These are phyloP conservation scores for Campoletis raptor DNA, from an alignment of 2,888 invertebrate genomes.

Conservation along the genomic window DNA sequence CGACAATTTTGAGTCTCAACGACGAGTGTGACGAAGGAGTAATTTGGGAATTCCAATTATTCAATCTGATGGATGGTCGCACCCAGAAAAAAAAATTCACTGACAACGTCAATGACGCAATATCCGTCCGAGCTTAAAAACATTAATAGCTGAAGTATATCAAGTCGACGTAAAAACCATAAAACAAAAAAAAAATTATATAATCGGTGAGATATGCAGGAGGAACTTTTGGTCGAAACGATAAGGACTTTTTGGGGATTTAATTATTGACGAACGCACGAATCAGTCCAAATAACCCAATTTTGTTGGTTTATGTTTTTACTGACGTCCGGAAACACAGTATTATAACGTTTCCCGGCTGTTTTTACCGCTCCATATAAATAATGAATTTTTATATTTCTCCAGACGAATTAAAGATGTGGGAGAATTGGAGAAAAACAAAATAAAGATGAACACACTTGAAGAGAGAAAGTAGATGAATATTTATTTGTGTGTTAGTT, in stretches of 20 bases:
- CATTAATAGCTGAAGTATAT: background rate
- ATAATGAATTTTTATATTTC: background rate
- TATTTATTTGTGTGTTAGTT: background rate
- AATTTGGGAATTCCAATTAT: conserved; percentile 44
- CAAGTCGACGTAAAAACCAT: background rate
- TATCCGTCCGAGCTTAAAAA: conserved; percentile 28
- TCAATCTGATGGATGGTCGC: conserved; percentile 39
- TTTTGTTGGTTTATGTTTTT: background rate
- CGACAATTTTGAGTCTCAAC: background rate
- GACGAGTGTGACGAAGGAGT: background rate
- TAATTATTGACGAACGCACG: background rate
- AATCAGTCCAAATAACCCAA: background rate
- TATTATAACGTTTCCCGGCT: background rate
- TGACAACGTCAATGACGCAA: conserved; percentile 39
- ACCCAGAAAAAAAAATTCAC: conserved; percentile 34
- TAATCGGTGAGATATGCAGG: background rate
- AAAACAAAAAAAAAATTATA: background rate
- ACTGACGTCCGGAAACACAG: background rate
- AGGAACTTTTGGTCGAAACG: background rate
- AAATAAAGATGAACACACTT: background rate
- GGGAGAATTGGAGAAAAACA: background rate
- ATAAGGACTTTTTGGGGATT: background rate
- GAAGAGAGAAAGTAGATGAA: background rate
- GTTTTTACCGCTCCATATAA: background rate
- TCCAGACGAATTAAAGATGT: background rate